Conservation (phyloP, 35 echinoderm and acorn worm species). For the Patiria miniata region DNA sequence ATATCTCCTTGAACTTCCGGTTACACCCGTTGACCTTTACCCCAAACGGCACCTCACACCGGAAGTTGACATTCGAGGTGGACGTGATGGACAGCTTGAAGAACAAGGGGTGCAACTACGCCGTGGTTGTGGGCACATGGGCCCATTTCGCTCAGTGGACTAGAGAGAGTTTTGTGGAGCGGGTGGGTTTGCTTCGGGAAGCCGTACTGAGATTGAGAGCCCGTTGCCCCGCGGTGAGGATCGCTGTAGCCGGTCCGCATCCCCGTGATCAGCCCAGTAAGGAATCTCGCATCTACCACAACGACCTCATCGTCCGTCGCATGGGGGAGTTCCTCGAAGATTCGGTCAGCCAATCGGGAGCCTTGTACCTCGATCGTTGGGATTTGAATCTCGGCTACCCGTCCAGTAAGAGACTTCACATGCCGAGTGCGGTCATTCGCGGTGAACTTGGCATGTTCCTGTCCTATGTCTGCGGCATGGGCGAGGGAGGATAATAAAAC, state of each 20-base stretch:
- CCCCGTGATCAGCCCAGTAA: background rate
- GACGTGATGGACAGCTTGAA: background rate
- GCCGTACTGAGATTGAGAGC: constrained; percentile 5
- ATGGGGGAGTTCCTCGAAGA: background rate
- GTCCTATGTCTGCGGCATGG: background rate
- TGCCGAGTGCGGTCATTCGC: background rate
- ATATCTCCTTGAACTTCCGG: background rate
- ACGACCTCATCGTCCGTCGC: constrained; percentile 3
- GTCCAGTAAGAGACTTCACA: background rate
- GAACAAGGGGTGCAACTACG: constrained; percentile 33
- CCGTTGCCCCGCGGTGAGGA: constrained; percentile 9
- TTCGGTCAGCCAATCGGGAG: background rate
- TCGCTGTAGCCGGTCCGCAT: constrained; percentile 34
- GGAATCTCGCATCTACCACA: background rate
- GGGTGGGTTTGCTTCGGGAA: background rate
- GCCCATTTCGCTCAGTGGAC: constrained; percentile 49
- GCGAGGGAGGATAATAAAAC: background rate
- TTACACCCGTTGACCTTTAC: background rate
- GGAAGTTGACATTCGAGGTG: background rate
- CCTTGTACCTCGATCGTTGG: background rate
- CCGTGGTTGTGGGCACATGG: constrained; percentile 41
- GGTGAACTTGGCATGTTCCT: background rate
- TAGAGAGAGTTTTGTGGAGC: constrained; percentile 19
- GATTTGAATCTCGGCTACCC: background rate
- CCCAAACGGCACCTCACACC: no score